phyloP scores from a whole-genome alignment of 2,797 vertebrate genomes.

The Premnoplex brunnescens region DNA sequence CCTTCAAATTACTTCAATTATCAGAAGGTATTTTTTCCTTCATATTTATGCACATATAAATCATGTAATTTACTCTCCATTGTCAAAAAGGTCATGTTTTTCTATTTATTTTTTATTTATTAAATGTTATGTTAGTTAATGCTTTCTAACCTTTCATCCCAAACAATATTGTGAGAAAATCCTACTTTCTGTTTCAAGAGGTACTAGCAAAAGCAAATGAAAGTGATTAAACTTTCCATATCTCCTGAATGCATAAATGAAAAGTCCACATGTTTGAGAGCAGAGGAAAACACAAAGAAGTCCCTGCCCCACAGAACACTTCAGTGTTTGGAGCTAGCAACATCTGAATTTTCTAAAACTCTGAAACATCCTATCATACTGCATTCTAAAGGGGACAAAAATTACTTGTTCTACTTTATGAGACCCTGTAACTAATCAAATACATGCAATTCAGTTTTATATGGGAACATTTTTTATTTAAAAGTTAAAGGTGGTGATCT shows the following conservation, averaged over 20 bases:
- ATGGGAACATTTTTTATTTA: background rate
- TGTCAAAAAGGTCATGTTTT: background rate
- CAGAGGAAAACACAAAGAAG: background rate
- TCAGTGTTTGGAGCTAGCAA: background rate
- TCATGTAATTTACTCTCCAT: background rate
- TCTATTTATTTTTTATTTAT: background rate
- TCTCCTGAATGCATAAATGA: background rate
- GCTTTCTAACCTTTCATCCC: background rate
- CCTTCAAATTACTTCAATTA: background rate
- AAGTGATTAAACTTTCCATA: background rate
- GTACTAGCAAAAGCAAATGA: background rate
- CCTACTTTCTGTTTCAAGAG: background rate
- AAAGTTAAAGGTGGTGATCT: background rate
- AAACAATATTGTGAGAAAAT: background rate
- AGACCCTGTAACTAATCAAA: background rate
- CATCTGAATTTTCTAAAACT: background rate
- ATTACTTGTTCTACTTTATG: background rate
- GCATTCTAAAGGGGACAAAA: background rate
- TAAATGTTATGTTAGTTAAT: background rate
- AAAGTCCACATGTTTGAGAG: background rate
- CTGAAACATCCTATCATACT: background rate
- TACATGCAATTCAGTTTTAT: background rate
- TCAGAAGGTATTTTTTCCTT: background rate
- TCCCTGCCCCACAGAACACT: fast-evolving
- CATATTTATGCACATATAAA: background rate